Evolutionary conservation across 2,888 invertebrate genomes (phyloP).

Genomic region (Tyria jacobaeae): DNA sequence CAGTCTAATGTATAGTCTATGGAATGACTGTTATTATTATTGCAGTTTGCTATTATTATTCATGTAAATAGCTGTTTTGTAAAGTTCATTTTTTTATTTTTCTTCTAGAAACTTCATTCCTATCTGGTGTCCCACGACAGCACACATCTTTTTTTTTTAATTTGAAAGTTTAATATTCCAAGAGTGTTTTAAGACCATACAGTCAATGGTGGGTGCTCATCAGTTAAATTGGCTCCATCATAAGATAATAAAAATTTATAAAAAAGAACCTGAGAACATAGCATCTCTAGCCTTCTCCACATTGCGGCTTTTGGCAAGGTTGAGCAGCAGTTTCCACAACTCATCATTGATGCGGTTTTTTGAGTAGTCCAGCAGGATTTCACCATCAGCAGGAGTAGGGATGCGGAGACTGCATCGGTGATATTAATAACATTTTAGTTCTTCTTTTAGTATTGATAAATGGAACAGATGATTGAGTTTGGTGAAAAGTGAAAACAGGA

Average conservation of each 20-base stretch:
- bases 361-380: conserved; percentile 97
- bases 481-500: too few species aligned
- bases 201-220: background rate
- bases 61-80: too few species aligned
- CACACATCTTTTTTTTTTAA: too few species aligned
- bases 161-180: too few species aligned
- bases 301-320: conserved; percentile 93
- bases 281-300: conserved; percentile 95
- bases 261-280: conserved; percentile 90
- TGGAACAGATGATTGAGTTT: too few species aligned
- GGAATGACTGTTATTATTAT: too few species aligned
- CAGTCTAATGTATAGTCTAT: too few species aligned
- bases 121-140: too few species aligned
- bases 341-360: conserved; percentile 96
- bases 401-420: conserved; percentile 88
- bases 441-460: too few species aligned
- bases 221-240: background rate
- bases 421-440: background rate
- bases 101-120: too few species aligned
- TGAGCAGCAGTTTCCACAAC: conserved; percentile 90
- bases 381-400: conserved; percentile 94
- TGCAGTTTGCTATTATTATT: too few species aligned
- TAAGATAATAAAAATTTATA: background rate
- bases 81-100: too few species aligned
- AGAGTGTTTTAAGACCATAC: background rate